These are phyloP conservation scores for Mustela lutreola DNA, from an alignment of 2,113 vertebrate species.

Conservation along the genomic window DNA sequence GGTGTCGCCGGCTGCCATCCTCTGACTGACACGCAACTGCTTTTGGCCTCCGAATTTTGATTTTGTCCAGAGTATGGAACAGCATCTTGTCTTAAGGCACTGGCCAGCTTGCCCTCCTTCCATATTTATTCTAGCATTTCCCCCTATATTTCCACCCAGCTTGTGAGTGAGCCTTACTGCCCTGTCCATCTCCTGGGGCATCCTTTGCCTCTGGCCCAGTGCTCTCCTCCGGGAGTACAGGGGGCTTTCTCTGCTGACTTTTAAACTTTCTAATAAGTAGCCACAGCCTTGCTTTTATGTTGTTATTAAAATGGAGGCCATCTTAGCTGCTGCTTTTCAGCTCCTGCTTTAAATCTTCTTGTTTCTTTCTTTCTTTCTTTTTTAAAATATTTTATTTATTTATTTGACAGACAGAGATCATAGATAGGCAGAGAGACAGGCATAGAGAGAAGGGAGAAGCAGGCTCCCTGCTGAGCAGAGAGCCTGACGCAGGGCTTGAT, in stretches of 20 bases:
- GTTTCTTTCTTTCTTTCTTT: not conserved
- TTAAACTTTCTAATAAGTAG: not conserved
- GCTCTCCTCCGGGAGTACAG: rapidly evolving
- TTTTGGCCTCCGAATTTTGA: not conserved
- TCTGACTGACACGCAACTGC: not conserved
- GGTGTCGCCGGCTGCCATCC: not conserved
- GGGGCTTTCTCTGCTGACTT: not conserved
- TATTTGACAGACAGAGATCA: too few relatives aligned
- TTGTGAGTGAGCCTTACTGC: rapidly evolving
- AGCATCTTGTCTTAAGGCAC: not conserved
- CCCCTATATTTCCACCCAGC: not conserved
- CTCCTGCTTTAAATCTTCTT: not conserved
- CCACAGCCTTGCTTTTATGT: not conserved
- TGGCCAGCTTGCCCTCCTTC: not conserved
- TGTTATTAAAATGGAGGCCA: not conserved
- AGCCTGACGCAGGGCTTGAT: too few relatives aligned
- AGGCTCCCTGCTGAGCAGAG: too few relatives aligned
- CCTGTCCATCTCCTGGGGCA: not conserved
- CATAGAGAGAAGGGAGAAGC: too few relatives aligned
- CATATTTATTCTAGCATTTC: rapidly evolving
- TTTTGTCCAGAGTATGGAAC: not conserved
- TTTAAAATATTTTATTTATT: too few relatives aligned
- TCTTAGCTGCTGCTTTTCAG: not conserved
- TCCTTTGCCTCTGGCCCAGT: not conserved
- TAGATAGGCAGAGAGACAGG: too few relatives aligned